Base-by-base conservation (phyloP, 2,797 vertebrate genomes). In the Mus caroli region DNA sequence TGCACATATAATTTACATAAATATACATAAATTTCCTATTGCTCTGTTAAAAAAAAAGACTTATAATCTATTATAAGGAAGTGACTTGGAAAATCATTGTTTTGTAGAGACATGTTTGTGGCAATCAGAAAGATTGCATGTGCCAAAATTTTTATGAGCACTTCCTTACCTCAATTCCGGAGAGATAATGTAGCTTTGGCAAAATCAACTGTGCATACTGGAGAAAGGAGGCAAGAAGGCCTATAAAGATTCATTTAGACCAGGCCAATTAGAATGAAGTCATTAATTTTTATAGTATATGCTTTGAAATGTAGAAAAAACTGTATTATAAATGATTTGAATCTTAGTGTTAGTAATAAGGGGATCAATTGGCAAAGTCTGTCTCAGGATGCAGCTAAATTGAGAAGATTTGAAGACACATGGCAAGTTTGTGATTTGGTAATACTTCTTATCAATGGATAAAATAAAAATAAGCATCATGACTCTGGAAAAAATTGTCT, bases 261-360 rank as follows among this genome's bases (percentile, higher is more conserved):
- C 17, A 78, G 58, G 2, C 20, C n/a, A 24, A 28, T 67, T 67
- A 69, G 64, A 92, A 90, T 46, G 28, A 86, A 76, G 6, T 2
- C 2, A 3, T 50, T 69, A 26, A 22, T 93, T 91, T 88, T 88
- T 84, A 64, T 40, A 71, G 54, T 46, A 11, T 43, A 3, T 62
- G 34, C 67, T 43, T 82, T 52, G 9, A 94, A 77, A 37, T 84
- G 75, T 85, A 77, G 58, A 91, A 93, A 87, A 2, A 80, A 91
- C 26, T 60, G 7, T 46, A 71, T 4, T 82, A 24, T 79, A 71
- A 26, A 0, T 64, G 26, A 82, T n/a, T 50, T 56, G 13, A 52
- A 28, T 71, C 34, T 77, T 92, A 67, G 28, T n/a, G 13, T 94
- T 92, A 71, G 50, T 76, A 58, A 88, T 73, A 92, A 62, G 88